Evolutionary conservation across 2,888 invertebrate species (phyloP).

Genomic region (Strigamia maritima): DNA sequence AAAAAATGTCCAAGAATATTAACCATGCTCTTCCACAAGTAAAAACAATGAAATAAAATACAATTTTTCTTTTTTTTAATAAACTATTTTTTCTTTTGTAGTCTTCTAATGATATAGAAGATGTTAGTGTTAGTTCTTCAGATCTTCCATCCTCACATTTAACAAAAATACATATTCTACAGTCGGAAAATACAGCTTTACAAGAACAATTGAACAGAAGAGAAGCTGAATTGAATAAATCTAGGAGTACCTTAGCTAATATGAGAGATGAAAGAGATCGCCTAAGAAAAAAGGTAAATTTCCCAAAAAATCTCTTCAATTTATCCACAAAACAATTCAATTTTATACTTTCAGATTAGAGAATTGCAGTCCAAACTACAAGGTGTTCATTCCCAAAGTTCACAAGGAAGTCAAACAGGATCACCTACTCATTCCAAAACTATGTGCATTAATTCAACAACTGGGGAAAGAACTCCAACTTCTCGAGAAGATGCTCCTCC

Average conservation of each 20-base stretch:
- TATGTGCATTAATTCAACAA: slow-evolving; percentile 46
- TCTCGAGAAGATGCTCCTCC: slow-evolving; percentile 52
- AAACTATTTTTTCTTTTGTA: slow-evolving; percentile 15
- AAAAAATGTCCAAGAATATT: neutral
- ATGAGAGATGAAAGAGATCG: slow-evolving; percentile 54
- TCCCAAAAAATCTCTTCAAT: neutral
- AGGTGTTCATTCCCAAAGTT: slow-evolving; percentile 47
- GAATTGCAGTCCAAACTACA: slow-evolving; percentile 48
- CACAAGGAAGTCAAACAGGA: slow-evolving; percentile 49
- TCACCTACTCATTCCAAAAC: slow-evolving; percentile 50
- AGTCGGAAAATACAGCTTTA: slow-evolving; percentile 58
- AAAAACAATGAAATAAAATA: neutral
- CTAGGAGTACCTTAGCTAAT: slow-evolving; percentile 51
- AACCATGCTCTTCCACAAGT: neutral
- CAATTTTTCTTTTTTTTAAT: neutral
- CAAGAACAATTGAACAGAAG: slow-evolving; percentile 59
- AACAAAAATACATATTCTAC: slow-evolving; percentile 59
- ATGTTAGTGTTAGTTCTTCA: slow-evolving; percentile 39
- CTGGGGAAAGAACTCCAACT: slow-evolving; percentile 46
- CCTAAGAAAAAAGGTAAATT: slow-evolving; percentile 52
- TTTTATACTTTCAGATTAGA: slow-evolving; percentile 44
- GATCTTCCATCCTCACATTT: slow-evolving; percentile 50
- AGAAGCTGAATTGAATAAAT: slow-evolving; percentile 53
- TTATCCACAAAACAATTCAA: too few species aligned
- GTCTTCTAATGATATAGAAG: slow-evolving; percentile 47